Evolutionary conservation across 1,140 invertebrate species (phyloP).

Genomic region (Calephelis virginiensis): DNA sequence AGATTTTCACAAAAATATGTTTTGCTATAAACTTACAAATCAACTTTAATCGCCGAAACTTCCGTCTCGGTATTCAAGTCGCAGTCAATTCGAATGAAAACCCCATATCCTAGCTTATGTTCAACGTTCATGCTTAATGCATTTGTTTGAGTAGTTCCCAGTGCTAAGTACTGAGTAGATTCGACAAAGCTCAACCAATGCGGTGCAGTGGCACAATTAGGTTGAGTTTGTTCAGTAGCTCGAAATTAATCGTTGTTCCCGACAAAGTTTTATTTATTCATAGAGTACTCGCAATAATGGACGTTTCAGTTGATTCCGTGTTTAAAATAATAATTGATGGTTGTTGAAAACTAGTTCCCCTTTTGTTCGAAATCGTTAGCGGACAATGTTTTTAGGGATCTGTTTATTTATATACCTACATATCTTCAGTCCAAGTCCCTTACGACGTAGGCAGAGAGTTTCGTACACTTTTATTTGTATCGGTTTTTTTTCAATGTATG

Average conservation of each 20-base stretch:
- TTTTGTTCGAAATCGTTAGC: background rate
- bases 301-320: background rate
- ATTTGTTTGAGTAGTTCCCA: background rate
- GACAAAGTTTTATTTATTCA: slow-evolving; percentile 13
- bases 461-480: too few relatives aligned
- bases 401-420: too few relatives aligned
- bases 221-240: slow-evolving; percentile 2
- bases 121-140: background rate
- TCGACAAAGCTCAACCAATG: slow-evolving; percentile 6
- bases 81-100: background rate
- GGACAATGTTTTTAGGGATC: background rate
- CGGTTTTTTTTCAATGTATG: too few relatives aligned
- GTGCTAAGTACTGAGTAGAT: background rate
- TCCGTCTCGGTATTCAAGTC: background rate
- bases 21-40: too few relatives aligned
- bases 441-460: too few relatives aligned
- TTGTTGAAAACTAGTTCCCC: background rate
- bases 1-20: too few relatives aligned
- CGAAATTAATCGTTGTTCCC: background rate
- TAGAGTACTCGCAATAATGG: background rate
- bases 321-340: slow-evolving; percentile 10
- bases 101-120: background rate
- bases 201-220: background rate
- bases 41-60: too few relatives aligned
- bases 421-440: too few relatives aligned